These are phyloP conservation scores for Pseudanteris insignis DNA, from an alignment of 2,888 invertebrate genomes.

Conservation along the genomic window DNA sequence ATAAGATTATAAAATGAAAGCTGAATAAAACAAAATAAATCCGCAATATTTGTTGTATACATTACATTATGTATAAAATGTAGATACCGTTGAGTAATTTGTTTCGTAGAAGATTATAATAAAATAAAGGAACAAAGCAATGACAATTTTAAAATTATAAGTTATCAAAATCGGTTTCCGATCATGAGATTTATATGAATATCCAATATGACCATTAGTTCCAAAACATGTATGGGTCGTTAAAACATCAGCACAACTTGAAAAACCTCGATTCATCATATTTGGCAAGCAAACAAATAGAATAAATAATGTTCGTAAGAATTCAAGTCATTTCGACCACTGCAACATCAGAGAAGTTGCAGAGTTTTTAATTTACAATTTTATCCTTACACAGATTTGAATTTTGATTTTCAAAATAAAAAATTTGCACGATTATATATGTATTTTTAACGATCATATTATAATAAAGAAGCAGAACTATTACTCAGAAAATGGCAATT, in stretches of 20 bases:
- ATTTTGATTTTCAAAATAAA: slow-evolving; percentile 12
- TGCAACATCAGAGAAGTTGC: not conserved
- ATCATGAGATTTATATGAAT: too few species aligned
- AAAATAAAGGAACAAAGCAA: too few species aligned
- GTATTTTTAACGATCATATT: slow-evolving; percentile 22
- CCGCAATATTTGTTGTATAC: too few species aligned
- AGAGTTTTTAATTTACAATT: not conserved
- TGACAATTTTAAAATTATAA: too few species aligned
- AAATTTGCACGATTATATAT: slow-evolving; percentile 15
- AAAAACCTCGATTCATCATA: slow-evolving; percentile 1
- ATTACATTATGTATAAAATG: too few species aligned
- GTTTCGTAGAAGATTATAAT: too few species aligned
- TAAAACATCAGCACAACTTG: slow-evolving; percentile 49
- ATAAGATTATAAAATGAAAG: too few species aligned
- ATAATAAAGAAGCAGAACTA: slow-evolving; percentile 5
- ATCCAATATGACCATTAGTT: not conserved
- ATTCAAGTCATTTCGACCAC: slow-evolving; percentile 28
- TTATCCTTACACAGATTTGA: slow-evolving; percentile 4
- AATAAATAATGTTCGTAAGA: slow-evolving; percentile 4
- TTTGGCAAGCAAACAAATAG: slow-evolving; percentile 54
- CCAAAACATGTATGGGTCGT: slow-evolving; percentile 1
- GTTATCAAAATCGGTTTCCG: too few species aligned
- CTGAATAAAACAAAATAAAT: too few species aligned
- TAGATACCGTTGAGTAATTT: too few species aligned
- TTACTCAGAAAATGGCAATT: not conserved